phyloP scores from a whole-genome alignment of 1,140 invertebrate species.

The Drosophila punjabiensis region DNA sequence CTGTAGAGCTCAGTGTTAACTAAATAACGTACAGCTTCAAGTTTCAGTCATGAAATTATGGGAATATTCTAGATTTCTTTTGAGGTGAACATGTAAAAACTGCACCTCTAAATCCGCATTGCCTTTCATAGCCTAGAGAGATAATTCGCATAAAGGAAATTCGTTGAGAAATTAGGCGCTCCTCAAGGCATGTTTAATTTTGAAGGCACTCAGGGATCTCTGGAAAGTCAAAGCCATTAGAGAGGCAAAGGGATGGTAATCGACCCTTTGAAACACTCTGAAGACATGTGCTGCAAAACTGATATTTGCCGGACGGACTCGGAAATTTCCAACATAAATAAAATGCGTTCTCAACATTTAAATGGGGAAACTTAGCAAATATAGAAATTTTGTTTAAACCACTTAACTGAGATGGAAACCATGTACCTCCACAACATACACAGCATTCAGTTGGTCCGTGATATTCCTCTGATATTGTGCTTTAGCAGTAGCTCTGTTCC shows the following conservation, averaged over 20 bases:
- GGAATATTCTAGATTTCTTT: too few relatives aligned
- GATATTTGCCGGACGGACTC: background rate
- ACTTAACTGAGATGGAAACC: background rate
- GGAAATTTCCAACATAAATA: background rate
- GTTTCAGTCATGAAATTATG: too few relatives aligned
- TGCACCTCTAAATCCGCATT: too few relatives aligned
- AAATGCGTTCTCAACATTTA: background rate
- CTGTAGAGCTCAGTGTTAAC: too few relatives aligned
- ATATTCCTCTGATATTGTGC: background rate
- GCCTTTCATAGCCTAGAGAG: too few relatives aligned
- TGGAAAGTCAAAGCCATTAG: background rate
- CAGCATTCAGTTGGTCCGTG: background rate
- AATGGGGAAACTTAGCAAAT: background rate
- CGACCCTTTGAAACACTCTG: background rate
- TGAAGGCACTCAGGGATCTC: too few relatives aligned
- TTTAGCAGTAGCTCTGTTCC: too few relatives aligned
- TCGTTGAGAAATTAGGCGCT: too few relatives aligned
- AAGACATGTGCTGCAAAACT: background rate
- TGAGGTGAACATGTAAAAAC: too few relatives aligned
- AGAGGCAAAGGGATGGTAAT: background rate
- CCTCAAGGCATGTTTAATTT: too few relatives aligned
- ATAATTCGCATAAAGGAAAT: background rate
- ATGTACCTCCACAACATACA: slow-evolving; percentile 1
- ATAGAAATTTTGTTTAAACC: background rate
- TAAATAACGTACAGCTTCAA: too few relatives aligned